A percentile compares a stretch with the other conserved stretches of the same genome.
Evolutionary conservation across 2,797 vertebrate genomes (phyloP).

Genomic region (Austrolebias charrua): DNA sequence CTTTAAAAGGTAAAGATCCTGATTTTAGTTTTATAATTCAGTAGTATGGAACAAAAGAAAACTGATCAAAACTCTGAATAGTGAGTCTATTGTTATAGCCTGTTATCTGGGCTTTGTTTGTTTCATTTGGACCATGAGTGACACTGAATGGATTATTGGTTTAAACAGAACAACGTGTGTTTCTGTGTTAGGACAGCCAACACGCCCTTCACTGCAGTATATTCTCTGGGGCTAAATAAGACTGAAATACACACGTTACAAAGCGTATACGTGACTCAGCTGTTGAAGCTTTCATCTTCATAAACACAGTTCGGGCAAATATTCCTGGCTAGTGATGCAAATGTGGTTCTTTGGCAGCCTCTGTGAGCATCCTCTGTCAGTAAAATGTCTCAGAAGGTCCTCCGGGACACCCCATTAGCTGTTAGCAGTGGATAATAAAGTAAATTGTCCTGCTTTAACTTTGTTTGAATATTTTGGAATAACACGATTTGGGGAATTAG

Average conservation of each 20-base stretch:
- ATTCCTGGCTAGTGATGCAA: slow-evolving; percentile 52
- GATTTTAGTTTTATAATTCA: slow-evolving; percentile 60
- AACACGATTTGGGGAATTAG: slow-evolving; percentile 51
- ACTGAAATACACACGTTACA: slow-evolving; percentile 59
- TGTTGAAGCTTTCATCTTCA: slow-evolving; percentile 41
- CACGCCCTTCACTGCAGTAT: slow-evolving; percentile 56
- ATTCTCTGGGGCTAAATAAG: slow-evolving; percentile 56
- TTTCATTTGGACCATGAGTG: slow-evolving; percentile 68
- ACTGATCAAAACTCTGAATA: slow-evolving; percentile 67
- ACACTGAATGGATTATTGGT: slow-evolving; percentile 68
- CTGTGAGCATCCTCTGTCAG: slow-evolving; percentile 45
- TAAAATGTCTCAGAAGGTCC: slow-evolving; percentile 58
- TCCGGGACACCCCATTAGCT: slow-evolving; percentile 43
- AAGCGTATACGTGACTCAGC: slow-evolving; percentile 44
- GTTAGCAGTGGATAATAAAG: slow-evolving; percentile 52
- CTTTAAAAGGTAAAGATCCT: not conserved
- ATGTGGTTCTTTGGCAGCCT: slow-evolving; percentile 44
- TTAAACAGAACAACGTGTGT: slow-evolving; percentile 79
- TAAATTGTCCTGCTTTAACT: slow-evolving; percentile 57
- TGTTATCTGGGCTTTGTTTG: slow-evolving; percentile 74
- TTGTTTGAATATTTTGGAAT: slow-evolving; percentile 54
- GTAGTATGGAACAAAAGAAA: slow-evolving; percentile 64
- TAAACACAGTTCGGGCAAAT: slow-evolving; percentile 31
- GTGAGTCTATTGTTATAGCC: slow-evolving; percentile 71
- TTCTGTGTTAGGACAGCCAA: slow-evolving; percentile 69